Percentiles rank a stretch among this genome's conserved stretches.
phyloP scores from a whole-genome alignment of 2,113 vertebrate genomes.

The Reinhardtius hippoglossoides region DNA sequence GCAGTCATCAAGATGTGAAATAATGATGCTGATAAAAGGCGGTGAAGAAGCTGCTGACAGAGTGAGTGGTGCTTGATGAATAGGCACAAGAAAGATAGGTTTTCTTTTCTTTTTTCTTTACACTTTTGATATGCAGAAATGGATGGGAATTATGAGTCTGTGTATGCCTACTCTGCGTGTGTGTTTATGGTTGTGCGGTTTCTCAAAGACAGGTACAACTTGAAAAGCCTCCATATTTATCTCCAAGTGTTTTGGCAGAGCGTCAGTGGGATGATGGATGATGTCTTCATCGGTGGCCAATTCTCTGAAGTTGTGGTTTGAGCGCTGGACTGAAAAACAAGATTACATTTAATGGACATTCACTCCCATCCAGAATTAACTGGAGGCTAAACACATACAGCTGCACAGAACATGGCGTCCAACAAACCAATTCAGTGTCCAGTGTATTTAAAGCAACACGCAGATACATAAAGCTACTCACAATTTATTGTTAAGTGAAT shows the following conservation, averaged over 20 bases:
- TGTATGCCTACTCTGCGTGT: conserved; percentile 21
- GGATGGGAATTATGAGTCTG: conserved; percentile 55
- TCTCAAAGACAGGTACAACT: conserved; percentile 75
- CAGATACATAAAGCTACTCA: conserved; percentile 32
- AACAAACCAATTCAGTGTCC: conserved; percentile 53
- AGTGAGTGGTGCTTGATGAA: conserved; percentile 68
- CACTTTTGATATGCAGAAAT: conserved; percentile 70
- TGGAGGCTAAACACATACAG: conserved; percentile 75
- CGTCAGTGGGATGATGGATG: conserved; percentile 78
- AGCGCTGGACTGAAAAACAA: conserved; percentile 78
- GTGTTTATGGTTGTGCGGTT: conserved; percentile 66
- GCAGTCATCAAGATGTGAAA: conserved; percentile 56
- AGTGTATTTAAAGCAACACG: conserved; percentile 34
- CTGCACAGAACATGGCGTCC: conserved; percentile 47
- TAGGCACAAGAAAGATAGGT: conserved; percentile 36
- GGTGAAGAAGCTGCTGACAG: conserved; percentile 42
- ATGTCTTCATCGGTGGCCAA: conserved; percentile 79
- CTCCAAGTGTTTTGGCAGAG: conserved; percentile 76
- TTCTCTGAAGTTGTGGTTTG: conserved; percentile 80
- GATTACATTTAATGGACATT: conserved; percentile 83
- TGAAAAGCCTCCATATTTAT: conserved; percentile 77
- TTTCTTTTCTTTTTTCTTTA: conserved; percentile 61
- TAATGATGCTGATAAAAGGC: conserved; percentile 67
- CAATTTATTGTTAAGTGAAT: conserved; percentile 28
- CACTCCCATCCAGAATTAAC: conserved; percentile 77